A percentile compares a stretch with the other conserved stretches of the same genome.
phyloP scores from a whole-genome alignment of 2,113 vertebrate species.

The Otis tarda region DNA sequence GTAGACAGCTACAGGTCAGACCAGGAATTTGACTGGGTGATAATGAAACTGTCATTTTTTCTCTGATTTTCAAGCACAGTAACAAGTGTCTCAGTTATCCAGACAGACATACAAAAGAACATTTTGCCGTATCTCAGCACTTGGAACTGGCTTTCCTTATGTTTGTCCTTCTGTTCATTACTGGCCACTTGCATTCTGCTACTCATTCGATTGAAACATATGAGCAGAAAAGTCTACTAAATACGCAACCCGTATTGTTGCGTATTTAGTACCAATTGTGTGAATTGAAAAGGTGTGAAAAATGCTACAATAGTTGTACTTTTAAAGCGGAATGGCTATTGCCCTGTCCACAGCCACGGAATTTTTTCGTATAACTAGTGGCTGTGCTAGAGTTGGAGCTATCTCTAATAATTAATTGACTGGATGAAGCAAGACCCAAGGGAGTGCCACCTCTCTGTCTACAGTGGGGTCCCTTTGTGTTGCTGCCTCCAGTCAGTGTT shows the following conservation, averaged over 20 bases:
- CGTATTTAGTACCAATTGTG: background rate
- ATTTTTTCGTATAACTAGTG: background rate
- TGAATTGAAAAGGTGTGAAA: background rate
- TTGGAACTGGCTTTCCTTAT: background rate
- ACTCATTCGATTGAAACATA: background rate
- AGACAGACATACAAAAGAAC: background rate
- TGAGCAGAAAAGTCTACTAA: background rate
- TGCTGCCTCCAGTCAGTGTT: background rate
- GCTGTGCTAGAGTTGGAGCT: background rate
- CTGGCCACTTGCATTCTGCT: background rate
- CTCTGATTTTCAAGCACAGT: background rate
- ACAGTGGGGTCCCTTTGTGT: rapidly evolving
- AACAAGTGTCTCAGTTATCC: background rate
- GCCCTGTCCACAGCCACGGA: background rate
- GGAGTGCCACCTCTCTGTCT: rapidly evolving
- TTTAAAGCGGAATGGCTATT: background rate
- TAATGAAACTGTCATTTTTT: background rate
- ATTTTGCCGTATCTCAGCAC: background rate
- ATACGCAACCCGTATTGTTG: no score
- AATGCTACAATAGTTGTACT: background rate
- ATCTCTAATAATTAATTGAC: background rate
- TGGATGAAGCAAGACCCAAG: background rate
- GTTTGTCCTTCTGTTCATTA: background rate
- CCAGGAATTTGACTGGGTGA: background rate
- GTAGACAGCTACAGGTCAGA: background rate